Percentiles rank a stretch among this genome's conserved stretches.
These are phyloP conservation scores for Polylopha cassiicola DNA, from an alignment of 2,888 invertebrate genomes.

Conservation along the genomic window DNA sequence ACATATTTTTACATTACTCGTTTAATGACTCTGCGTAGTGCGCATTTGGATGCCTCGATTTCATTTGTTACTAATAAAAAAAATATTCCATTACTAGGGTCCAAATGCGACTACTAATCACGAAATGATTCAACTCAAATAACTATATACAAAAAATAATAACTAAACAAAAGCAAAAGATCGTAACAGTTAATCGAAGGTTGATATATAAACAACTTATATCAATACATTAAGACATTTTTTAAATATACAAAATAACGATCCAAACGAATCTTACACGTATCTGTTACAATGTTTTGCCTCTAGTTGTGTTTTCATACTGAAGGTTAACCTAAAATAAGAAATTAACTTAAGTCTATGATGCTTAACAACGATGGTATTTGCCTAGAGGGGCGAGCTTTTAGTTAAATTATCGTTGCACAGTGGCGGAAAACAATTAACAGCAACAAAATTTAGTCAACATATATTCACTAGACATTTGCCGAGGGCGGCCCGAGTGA, in stretches of 20 bases:
- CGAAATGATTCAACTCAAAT: slow-evolving; percentile 23
- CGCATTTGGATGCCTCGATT: slow-evolving; percentile 43
- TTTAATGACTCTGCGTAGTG: slow-evolving; percentile 42
- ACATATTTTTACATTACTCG: slow-evolving; percentile 44
- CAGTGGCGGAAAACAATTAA: no score
- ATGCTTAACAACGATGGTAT: slow-evolving; percentile 19
- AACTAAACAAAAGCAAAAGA: slow-evolving; percentile 35
- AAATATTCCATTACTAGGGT: slow-evolving; percentile 28
- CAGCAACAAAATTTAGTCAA: no score
- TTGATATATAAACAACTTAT: slow-evolving; percentile 22
- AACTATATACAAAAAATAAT: slow-evolving; percentile 36
- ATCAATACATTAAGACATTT: slow-evolving; percentile 21
- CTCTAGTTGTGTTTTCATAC: slow-evolving; percentile 14
- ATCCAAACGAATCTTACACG: slow-evolving; percentile 16
- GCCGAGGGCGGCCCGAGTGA: no score
- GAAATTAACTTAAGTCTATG: slow-evolving; percentile 18
- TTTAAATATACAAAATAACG: slow-evolving; percentile 27
- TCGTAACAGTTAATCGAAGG: slow-evolving; percentile 31
- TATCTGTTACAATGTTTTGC: slow-evolving; percentile 35
- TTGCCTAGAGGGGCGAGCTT: not conserved
- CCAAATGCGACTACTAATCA: slow-evolving; percentile 45
- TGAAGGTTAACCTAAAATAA: slow-evolving; percentile 19
- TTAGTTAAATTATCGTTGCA: no score
- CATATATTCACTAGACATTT: no score
- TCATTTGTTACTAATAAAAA: slow-evolving; percentile 33